phyloP scores from a whole-genome alignment of 2,797 vertebrate genomes.

The Ciconia nigra region DNA sequence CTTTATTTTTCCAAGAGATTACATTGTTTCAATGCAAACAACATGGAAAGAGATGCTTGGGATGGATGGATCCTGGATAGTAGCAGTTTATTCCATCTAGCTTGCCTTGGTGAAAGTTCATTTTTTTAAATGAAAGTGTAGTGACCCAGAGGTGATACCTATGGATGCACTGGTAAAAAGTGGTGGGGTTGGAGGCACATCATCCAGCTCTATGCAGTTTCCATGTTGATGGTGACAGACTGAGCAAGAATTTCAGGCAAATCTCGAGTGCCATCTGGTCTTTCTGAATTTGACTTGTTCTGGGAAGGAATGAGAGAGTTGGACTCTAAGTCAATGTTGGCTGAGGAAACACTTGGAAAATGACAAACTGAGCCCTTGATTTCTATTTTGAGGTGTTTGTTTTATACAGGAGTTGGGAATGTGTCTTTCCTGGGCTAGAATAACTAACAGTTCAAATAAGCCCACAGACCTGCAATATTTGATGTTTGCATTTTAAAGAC shows the following conservation, averaged over 20 bases:
- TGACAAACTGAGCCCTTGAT: not conserved
- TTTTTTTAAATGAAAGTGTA: not conserved
- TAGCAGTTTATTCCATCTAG: constrained; percentile 6
- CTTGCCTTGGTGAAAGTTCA: not conserved
- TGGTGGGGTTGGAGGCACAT: not conserved
- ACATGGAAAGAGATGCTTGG: constrained; percentile 41
- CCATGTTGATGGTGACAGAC: constrained; percentile 30
- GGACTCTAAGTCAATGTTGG: not conserved
- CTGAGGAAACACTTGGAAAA: not conserved
- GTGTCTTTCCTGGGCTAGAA: not conserved
- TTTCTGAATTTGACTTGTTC: constrained; percentile 30
- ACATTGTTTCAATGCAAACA: constrained; percentile 55
- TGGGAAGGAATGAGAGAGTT: constrained; percentile 24
- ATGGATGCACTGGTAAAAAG: constrained; percentile 28
- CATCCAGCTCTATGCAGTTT: constrained; percentile 49
- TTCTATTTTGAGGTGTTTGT: not conserved
- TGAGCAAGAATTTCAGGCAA: not conserved
- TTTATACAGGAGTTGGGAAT: not conserved
- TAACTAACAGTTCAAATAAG: not conserved
- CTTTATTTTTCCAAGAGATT: constrained; percentile 44
- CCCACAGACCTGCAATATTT: not conserved
- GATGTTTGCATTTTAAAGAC: not conserved
- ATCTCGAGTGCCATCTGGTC: not conserved
- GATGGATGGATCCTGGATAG: not conserved
- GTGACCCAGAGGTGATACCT: not conserved